Evolutionary conservation across 2,888 invertebrate genomes (phyloP).

Genomic region (Archaeoteleia sp.): DNA sequence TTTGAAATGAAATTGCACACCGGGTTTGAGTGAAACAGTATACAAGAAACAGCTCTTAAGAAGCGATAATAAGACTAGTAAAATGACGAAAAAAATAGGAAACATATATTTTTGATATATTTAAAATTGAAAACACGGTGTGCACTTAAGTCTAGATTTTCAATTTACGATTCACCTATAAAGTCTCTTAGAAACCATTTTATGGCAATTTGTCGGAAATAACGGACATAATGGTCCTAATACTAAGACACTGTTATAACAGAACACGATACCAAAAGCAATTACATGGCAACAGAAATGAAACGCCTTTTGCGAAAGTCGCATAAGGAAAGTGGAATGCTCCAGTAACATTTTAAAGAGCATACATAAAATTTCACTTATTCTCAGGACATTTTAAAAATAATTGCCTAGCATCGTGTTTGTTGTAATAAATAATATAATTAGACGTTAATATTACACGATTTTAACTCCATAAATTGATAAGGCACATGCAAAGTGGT

Average conservation of each 20-base stretch:
- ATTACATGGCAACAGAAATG: conserved; percentile 18
- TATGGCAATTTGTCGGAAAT: conserved; percentile 68
- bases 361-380: conserved; percentile 6
- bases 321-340: not conserved
- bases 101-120: not conserved
- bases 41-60: conserved; percentile 15
- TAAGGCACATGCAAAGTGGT: conserved; percentile 87
- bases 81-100: too few relatives aligned
- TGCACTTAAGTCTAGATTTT: conserved; percentile 6
- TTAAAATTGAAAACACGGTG: conserved; percentile 38
- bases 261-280: conserved; percentile 24
- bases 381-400: not conserved
- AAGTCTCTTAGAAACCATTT: conserved; percentile 38
- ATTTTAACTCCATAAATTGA: conserved; percentile 86
- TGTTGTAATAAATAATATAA: conserved; percentile 56
- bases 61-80: too few relatives aligned
- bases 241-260: conserved; percentile 32
- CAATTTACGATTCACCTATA: conserved; percentile 11
- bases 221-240: conserved; percentile 35
- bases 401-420: conserved; percentile 26
- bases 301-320: conserved; percentile 1
- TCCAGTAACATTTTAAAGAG: not conserved
- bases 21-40: conserved; percentile 6
- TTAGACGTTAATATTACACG: conserved; percentile 73
- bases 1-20: conserved; percentile 6